Evolutionary conservation across 1,140 invertebrate genomes (phyloP), one percentile per base, ranked within the genome.

Genomic region (Melitaea cinxia): DNA sequence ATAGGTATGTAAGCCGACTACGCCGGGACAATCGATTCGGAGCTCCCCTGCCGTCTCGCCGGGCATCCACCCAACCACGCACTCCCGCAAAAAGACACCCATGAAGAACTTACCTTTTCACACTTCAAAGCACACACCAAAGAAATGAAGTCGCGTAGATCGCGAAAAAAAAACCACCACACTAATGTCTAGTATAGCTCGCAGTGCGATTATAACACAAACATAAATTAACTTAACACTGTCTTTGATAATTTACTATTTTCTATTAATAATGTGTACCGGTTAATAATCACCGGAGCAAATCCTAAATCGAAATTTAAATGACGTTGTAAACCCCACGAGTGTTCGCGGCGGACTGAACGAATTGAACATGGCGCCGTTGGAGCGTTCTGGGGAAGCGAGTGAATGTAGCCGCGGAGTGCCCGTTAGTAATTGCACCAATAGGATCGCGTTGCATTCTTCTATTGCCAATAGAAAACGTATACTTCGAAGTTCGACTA

Each of bases 31-130:
- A 89, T 87, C 83, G 84, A 87, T 86, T 80, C 69, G 63, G 53
- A 65, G 69, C 85, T 82, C 76, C 82, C 84, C 82, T 74, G 65
- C 65, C 78, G 73, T 61, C 70, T 72, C 74, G 72, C 72, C 71
- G 70, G 68, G 68, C 69, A 67, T 59, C 70, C 70, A 70, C 65
- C 73, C 33, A 21, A 21, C 72, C 66, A 75, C 73, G 75, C 73
- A 75, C 66, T 80, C 73, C 76, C 72, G 70, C 64, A 67, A 77
- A 78, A 73, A 66, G 72, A 75, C 65, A 66, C 54, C 65, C 72
- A 49, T 65, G 75, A 86, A 85, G 82, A 86, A 89, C 86, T 85
- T 73, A 89, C 86, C 86, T 85, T 72, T 83, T 83, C 67, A 82
- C 86, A 85, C 83, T 76, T 78, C 77, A 83, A 68, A 77, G 65